Evolutionary conservation across 2,113 vertebrate species (phyloP), one percentile per base, ranked within the genome.

Genomic region (Rhineura floridana): DNA sequence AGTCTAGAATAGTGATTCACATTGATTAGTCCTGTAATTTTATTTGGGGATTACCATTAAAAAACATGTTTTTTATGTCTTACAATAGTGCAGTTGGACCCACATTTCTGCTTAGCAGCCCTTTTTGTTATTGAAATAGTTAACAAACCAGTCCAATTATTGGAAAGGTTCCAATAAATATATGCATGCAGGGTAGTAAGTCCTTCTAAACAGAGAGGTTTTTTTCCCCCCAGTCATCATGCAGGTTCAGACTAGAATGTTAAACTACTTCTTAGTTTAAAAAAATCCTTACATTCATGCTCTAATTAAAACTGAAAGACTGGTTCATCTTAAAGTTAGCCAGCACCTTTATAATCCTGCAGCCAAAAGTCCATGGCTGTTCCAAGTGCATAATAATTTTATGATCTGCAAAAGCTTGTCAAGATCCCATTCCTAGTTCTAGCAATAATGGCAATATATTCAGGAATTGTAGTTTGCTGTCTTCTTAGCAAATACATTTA

Each of bases 1-100:
- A 62, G n/a, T 42, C 72, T 82, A 12, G 63, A 89, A 91, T 9
- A 48, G 48, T 80, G 42, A 44, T n/a, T 91, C 28, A 48, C 67
- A 46, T 30, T 67, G 6, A 63, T 85, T 62, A 81, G 11, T 81
- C 28, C 39, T 86, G 55, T 77, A 83, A 86, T 65, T 63, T 81
- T 28, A 70, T 67, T 82, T 88, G 39, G 86, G 84, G 76, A 39
- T 81, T n/a, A 79, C 39, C 9, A 84, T 30, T 42, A 81, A 76
- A 83, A 90, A 39, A 8, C 88, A 72, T n/a, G 2, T 46, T 89
- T 78, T 86, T 8, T 36, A 4, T n/a, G 19, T 55, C 42, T 72
- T 86, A 13, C 70, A 87, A 75, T 1, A 65, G 6, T 33, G 15
- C 81, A 13, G 2, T 48, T 84, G 50, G 33, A 9, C 50, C n/a